Conservation (phyloP, 2,113 vertebrate genomes). For the Harpagus bidentatus region DNA sequence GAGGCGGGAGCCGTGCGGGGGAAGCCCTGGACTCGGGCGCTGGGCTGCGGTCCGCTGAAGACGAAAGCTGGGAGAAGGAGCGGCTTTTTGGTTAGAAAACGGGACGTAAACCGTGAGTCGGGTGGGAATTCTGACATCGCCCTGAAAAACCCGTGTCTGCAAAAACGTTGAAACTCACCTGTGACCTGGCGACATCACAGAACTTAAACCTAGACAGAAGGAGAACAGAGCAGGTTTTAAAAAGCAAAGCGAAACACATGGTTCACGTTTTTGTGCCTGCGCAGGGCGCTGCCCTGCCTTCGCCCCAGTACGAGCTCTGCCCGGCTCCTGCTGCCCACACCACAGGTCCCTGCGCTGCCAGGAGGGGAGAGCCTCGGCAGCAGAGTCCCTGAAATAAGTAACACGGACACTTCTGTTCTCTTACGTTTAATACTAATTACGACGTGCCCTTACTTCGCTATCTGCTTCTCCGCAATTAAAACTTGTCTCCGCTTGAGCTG, state of each 20-base stretch:
- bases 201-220: neutral
- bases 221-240: neutral
- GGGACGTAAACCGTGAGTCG: accelerated
- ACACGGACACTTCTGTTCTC: accelerated
- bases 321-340: neutral
- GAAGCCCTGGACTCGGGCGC: neutral
- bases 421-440: neutral
- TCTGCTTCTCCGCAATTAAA: neutral
- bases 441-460: neutral
- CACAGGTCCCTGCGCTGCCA: neutral
- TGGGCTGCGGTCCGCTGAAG: too few species aligned
- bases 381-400: neutral
- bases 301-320: neutral
- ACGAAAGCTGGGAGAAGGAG: neutral
- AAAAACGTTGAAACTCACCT: neutral
- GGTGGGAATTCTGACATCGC: neutral
- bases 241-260: neutral
- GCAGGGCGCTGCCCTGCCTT: neutral
- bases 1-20: accelerated
- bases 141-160: neutral
- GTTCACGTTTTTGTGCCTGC: neutral
- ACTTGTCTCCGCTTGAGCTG: neutral
- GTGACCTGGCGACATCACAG: neutral
- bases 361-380: neutral
- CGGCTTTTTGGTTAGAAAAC: neutral